These are phyloP conservation scores for Cossypha niveicapilla DNA, from an alignment of 2,797 vertebrate genomes.

Conservation along the genomic window DNA sequence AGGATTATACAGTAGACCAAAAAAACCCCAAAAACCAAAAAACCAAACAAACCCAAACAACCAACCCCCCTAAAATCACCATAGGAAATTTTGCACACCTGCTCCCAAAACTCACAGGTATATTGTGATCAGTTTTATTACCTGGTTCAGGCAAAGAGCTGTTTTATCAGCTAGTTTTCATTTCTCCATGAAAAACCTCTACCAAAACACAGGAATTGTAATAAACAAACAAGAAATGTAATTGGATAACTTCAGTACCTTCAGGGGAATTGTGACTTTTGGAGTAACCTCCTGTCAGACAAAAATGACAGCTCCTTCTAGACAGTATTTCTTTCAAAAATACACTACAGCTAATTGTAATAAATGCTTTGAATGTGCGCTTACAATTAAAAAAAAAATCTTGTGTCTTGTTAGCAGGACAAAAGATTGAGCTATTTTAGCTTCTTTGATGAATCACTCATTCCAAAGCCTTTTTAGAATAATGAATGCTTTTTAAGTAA, in stretches of 20 bases:
- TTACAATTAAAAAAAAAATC: not conserved
- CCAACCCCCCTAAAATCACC: rapidly evolving
- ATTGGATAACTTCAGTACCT: not conserved
- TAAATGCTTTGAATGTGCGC: not conserved
- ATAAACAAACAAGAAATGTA: not conserved
- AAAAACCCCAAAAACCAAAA: not conserved
- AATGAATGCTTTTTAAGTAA: not conserved
- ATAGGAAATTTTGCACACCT: not conserved
- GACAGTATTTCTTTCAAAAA: not conserved
- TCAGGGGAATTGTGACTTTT: not conserved
- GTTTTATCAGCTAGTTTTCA: not conserved
- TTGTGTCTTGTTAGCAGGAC: not conserved
- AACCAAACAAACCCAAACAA: not conserved
- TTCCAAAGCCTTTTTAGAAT: not conserved
- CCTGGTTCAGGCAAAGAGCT: not conserved
- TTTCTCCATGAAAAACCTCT: not conserved
- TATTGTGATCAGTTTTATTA: not conserved
- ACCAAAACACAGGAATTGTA: not conserved
- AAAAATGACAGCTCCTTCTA: not conserved
- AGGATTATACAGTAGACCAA: not conserved
- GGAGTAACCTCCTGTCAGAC: not conserved
- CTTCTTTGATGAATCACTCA: not conserved
- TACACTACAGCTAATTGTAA: not conserved
- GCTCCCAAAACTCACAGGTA: not conserved
- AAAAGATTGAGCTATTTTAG: not conserved